Conservation (phyloP, 2,888 invertebrate genomes). For the Apamea sordens region DNA sequence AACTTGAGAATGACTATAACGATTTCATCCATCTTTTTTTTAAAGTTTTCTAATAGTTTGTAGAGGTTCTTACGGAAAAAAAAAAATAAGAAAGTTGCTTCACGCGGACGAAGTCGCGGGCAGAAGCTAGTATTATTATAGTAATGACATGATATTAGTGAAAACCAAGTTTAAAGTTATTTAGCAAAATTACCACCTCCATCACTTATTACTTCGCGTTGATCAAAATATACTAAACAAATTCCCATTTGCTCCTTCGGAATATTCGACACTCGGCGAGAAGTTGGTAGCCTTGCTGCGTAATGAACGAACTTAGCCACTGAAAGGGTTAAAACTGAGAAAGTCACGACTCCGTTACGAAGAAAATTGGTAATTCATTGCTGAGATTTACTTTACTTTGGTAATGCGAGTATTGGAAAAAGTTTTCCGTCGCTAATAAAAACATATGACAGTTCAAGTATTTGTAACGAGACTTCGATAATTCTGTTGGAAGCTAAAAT, state of each 20-base stretch:
- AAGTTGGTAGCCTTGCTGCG: slow-evolving; percentile 75
- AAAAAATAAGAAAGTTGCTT: no score
- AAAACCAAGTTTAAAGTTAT: no score
- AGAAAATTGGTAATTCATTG: slow-evolving; percentile 86
- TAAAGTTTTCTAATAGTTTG: no score
- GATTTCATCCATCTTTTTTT: no score
- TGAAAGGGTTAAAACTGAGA: slow-evolving; percentile 82
- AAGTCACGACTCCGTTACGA: slow-evolving; percentile 81
- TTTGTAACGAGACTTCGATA: slow-evolving; percentile 64
- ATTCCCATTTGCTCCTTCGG: slow-evolving; percentile 76
- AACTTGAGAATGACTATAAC: no score
- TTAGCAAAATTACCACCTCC: slow-evolving; percentile 66
- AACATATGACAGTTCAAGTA: slow-evolving; percentile 74
- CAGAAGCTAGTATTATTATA: not conserved
- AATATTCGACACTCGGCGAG: slow-evolving; percentile 78
- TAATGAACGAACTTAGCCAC: slow-evolving; percentile 84
- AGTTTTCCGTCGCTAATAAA: slow-evolving; percentile 76
- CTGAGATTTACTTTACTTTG: slow-evolving; percentile 77
- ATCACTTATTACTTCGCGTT: slow-evolving; percentile 57
- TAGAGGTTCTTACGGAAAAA: no score
- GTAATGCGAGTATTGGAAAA: slow-evolving; percentile 78
- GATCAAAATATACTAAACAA: slow-evolving; percentile 76
- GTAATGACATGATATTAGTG: not conserved
- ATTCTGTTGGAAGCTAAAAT: slow-evolving; percentile 61
- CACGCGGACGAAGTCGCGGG: no score